Evolutionary conservation across 2,113 vertebrate species (phyloP), one percentile per base, ranked within the genome.

Genomic region (Terrapene triunguis): DNA sequence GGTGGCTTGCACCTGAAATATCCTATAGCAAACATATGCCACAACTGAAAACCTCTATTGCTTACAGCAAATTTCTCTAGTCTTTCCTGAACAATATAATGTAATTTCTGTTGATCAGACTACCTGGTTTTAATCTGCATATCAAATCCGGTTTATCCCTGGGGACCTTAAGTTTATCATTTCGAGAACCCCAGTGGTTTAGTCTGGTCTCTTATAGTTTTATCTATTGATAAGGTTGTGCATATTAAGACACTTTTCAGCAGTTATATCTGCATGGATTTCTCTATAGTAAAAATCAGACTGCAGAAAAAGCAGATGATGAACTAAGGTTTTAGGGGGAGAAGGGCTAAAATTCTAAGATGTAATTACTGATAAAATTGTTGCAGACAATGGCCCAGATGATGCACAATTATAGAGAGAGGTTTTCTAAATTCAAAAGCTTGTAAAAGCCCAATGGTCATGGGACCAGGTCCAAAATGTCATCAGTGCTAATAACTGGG

Each of bases 61-160:
- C 35, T 85, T 38, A 51, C 9, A 85, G 78, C 9, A 76, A 44
- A 25, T 89, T 24, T 87, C 81, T 1, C 29, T 94, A 3, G 53
- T 91, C 62, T 80, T 91, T 87, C 48, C 19, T 65, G 85, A 85
- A 85, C 65, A 89, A 4, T 74, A 50, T 54, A 44, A 19, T 74
- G 47, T 54, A 89, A n/a, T 50, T 59, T 87, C 79, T 11, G 1
- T 79, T 96, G 57, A 5, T 91, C 80, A 90, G 89, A 50, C 42
- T 57, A 89, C 88, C 87, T 91, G 88, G 85, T 2, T 91, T 95
- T 90, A n/a, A 44, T 91, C 92, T 91, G 79, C 5, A 4, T 29
- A 16, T 78, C 5, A 91, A 19, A 44, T 22, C 12, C 3, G 17
- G 51, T 87, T 47, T 80, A 62, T 84, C 47, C 29, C 16, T 5